These are phyloP conservation scores for Liodrosophila aerea DNA, from an alignment of 2,888 invertebrate genomes.

Conservation along the genomic window DNA sequence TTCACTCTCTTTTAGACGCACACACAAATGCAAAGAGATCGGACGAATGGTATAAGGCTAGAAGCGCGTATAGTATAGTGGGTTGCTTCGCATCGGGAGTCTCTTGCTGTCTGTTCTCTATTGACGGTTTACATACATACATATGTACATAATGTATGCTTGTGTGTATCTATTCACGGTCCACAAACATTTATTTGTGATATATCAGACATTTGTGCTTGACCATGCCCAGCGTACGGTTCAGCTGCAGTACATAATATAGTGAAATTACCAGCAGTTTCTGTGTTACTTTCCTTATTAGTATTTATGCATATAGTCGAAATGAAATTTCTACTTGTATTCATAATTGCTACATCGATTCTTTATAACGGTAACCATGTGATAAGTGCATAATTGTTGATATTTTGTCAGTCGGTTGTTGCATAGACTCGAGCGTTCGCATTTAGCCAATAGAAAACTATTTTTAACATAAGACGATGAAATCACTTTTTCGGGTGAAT, in stretches of 20 bases:
- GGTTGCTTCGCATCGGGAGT: slow-evolving; percentile 43
- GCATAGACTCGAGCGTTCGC: not conserved
- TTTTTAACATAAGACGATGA: slow-evolving; percentile 68
- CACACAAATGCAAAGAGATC: not conserved
- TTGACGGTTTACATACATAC: slow-evolving; percentile 35
- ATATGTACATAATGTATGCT: not conserved
- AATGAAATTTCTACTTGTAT: slow-evolving; percentile 29
- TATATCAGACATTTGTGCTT: slow-evolving; percentile 29
- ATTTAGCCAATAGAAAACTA: slow-evolving; percentile 40
- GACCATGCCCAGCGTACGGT: slow-evolving; percentile 26
- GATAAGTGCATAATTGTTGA: not conserved
- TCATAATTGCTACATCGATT: slow-evolving; percentile 42
- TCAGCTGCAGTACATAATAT: slow-evolving; percentile 12
- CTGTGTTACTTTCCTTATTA: slow-evolving; percentile 16
- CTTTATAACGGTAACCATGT: slow-evolving; percentile 34
- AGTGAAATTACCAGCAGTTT: slow-evolving; percentile 42
- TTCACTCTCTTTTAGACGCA: slow-evolving; percentile 3
- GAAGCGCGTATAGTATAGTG: slow-evolving; percentile 42
- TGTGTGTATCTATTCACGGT: not conserved
- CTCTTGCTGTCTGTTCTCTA: slow-evolving; percentile 45
- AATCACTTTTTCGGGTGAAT: slow-evolving; percentile 58
- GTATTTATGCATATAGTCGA: slow-evolving; percentile 12
- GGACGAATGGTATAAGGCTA: not conserved
- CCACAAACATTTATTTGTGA: slow-evolving; percentile 19
- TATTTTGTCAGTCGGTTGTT: not conserved